Evolutionary conservation across 2,888 invertebrate genomes (phyloP), one percentile per base, ranked within the genome.

Genomic region (Tupiocoris notatus): DNA sequence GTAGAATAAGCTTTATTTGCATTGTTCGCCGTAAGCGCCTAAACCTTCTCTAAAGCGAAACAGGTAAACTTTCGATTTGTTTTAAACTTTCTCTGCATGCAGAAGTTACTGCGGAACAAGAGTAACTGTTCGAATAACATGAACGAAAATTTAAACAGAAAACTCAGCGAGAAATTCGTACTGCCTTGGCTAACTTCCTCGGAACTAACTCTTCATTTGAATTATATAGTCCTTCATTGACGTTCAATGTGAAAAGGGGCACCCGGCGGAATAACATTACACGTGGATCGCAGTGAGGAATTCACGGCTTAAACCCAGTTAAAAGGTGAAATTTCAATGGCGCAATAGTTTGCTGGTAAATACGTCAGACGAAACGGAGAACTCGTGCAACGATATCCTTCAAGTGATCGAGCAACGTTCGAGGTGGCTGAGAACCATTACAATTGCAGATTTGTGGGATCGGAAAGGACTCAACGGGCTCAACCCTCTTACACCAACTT

Each of bases 271-370:
- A 66, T 54, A 21, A 66, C 54, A 66, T 66, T 66, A 66, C 20
- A 24, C 24, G 9, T 12, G 16, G 16, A 17, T 24, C n/a, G 7
- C 64, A 6, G 17, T 23, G n/a, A 17, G 68, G 58, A 58, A 68
- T 68, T 68, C 23, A 58, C 58, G 57, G 22, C 21, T 39, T 66
- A 68, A 22, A 59, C 59, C 68, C 68, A 21, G 21, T 68, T 54
- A 66, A 66, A 65, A 66, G 66, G 66, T 66, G 20, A 54, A 66
- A 66, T 66, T 66, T 66, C 54, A 66, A 39, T 66, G 66, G 23
- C 24, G 65, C 56, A 67, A 68, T 68, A 68, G 68, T 68, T 68
- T 57, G 58, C 22, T 56, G 68, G 68, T 68, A 68, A 68, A 68
- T 58, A 68, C 68, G 18, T 68, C 68, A 22, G 22, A 16, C 20